phyloP scores from a whole-genome alignment of 2,888 invertebrate species.

The Rhogogaster chlorosoma region DNA sequence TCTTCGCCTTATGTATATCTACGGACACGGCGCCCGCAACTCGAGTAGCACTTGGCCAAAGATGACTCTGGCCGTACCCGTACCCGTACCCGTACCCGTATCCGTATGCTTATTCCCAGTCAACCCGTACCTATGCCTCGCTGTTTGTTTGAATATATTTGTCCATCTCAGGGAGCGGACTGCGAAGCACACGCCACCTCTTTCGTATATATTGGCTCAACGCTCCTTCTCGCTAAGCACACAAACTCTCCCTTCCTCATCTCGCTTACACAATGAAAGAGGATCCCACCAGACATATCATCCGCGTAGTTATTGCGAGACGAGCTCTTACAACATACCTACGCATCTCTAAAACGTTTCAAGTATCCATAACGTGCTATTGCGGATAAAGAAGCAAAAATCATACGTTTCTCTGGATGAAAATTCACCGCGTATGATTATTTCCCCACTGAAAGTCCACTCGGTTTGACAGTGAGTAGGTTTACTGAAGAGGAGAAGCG shows the following conservation, averaged over 20 bases:
- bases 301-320: neutral
- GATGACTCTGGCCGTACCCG: constrained; percentile 56
- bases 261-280: neutral
- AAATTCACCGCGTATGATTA: neutral
- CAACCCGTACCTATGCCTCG: neutral
- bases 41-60: constrained; percentile 62
- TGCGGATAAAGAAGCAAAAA: neutral
- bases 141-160: constrained; percentile 69
- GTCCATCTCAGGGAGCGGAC: constrained; percentile 55
- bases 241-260: constrained; percentile 2
- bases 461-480: neutral
- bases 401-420: neutral
- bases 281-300: neutral
- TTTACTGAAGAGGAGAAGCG: neutral
- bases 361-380: neutral
- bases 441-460: neutral
- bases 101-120: neutral
- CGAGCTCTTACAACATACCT: neutral
- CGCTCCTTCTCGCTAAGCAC: constrained; percentile 37
- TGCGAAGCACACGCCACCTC: constrained; percentile 36
- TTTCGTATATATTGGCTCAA: constrained; percentile 50
- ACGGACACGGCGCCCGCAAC: constrained; percentile 54
- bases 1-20: too few species aligned
- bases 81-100: neutral
- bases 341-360: neutral